Percentiles rank a stretch among this genome's conserved stretches.
These are phyloP conservation scores for Drosophila aff. DNA, from an alignment of 1,140 invertebrate species.

Conservation along the genomic window DNA sequence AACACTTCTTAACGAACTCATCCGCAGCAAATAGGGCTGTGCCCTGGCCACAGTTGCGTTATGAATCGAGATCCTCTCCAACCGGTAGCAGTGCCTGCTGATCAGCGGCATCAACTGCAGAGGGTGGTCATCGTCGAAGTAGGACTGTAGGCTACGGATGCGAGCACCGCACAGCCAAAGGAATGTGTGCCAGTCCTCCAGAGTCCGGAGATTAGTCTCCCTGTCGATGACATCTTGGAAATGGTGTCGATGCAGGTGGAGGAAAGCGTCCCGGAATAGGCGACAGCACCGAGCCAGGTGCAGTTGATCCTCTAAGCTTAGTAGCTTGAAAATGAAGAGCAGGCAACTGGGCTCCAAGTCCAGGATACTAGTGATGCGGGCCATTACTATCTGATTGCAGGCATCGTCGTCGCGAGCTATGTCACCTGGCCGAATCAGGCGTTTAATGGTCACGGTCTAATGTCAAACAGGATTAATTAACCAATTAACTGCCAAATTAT, in stretches of 20 bases:
- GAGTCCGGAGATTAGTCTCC: slow-evolving; percentile 49
- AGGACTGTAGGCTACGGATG: slow-evolving; percentile 47
- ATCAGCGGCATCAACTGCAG: slow-evolving; percentile 61
- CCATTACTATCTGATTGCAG: slow-evolving; percentile 47
- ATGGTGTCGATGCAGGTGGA: slow-evolving; percentile 52
- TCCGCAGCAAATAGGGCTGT: slow-evolving; percentile 49
- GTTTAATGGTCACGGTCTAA: not conserved
- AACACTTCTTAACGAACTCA: slow-evolving; percentile 48
- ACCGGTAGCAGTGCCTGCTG: slow-evolving; percentile 50
- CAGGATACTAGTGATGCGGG: slow-evolving; percentile 64
- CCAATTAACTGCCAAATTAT: slow-evolving; percentile 2
- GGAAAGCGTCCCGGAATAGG: slow-evolving; percentile 63
- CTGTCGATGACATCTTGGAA: slow-evolving; percentile 57
- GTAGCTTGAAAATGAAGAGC: slow-evolving; percentile 58
- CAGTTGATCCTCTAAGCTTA: slow-evolving; percentile 64
- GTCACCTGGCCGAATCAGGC: not conserved
- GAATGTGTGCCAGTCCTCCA: slow-evolving; percentile 71
- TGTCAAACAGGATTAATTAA: slow-evolving; percentile 1
- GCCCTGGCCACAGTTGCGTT: slow-evolving; percentile 57
- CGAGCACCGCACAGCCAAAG: slow-evolving; percentile 64
- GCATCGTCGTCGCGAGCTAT: slow-evolving; percentile 15
- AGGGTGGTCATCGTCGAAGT: slow-evolving; percentile 69
- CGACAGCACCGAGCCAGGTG: slow-evolving; percentile 67
- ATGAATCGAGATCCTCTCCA: slow-evolving; percentile 57
- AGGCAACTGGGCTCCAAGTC: slow-evolving; percentile 62